Evolutionary conservation across 2,797 vertebrate species (phyloP).

Genomic region (Acrossocheilus wenchowensis): DNA sequence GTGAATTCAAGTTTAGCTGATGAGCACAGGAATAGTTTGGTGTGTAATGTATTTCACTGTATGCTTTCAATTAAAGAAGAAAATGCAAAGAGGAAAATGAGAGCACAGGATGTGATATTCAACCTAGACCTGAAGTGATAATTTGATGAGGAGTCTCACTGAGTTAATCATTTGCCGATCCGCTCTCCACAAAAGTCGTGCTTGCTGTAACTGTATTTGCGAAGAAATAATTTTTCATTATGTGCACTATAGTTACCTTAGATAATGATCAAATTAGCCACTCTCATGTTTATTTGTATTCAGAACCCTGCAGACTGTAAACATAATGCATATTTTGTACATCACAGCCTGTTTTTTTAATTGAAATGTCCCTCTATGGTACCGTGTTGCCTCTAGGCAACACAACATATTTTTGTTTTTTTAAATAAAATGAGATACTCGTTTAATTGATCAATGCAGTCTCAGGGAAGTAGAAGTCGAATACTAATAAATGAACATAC

Average conservation of each 20-base stretch:
- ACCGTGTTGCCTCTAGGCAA: too few relatives aligned
- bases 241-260: neutral
- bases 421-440: too few relatives aligned
- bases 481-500: too few relatives aligned
- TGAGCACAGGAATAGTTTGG: neutral
- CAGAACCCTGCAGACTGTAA: neutral
- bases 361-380: neutral
- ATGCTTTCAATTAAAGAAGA: conserved; percentile 36
- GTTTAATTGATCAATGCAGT: too few relatives aligned
- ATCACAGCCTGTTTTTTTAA: neutral
- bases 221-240: conserved; percentile 3
- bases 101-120: conserved; percentile 25
- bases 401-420: too few relatives aligned
- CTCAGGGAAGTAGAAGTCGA: too few relatives aligned
- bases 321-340: neutral
- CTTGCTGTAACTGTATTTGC: neutral
- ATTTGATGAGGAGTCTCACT: conserved; percentile 36
- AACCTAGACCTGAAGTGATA: neutral
- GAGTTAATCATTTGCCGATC: conserved; percentile 34
- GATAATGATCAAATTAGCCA: neutral
- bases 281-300: neutral
- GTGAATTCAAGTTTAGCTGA: neutral
- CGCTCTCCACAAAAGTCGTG: neutral
- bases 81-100: conserved; percentile 19
- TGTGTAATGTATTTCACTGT: neutral